phyloP scores from a whole-genome alignment of 2,888 invertebrate genomes.

The Heliothis peltigera region DNA sequence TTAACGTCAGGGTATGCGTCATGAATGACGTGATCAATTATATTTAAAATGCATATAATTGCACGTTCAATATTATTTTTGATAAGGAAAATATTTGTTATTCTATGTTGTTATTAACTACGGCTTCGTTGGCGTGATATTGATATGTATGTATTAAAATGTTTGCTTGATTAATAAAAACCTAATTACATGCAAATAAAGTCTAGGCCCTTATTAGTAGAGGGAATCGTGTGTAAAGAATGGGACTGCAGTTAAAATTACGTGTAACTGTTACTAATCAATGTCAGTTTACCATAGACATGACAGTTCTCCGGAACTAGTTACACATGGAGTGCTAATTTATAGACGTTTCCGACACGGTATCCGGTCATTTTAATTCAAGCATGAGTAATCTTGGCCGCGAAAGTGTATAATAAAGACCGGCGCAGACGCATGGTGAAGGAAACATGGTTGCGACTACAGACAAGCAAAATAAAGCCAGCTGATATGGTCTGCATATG shows the following conservation, averaged over 20 bases:
- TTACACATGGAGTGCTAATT: constrained; percentile 34
- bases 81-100: too few relatives aligned
- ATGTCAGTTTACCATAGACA: constrained; percentile 19
- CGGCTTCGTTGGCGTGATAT: too few relatives aligned
- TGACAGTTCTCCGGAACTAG: constrained; percentile 30
- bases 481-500: background rate
- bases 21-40: background rate
- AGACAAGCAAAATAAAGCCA: background rate
- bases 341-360: constrained; percentile 48
- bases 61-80: background rate
- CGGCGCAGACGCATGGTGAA: constrained; percentile 17
- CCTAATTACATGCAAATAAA: too few relatives aligned
- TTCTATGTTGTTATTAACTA: too few relatives aligned
- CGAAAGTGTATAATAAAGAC: constrained; percentile 45
- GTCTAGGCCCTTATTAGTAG: background rate
- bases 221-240: background rate
- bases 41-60: background rate
- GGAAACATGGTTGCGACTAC: background rate
- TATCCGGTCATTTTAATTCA: constrained; percentile 52
- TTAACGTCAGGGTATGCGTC: background rate
- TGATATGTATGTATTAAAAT: too few relatives aligned
- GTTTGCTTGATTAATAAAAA: too few relatives aligned
- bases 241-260: constrained; percentile 4
- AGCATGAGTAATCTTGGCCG: constrained; percentile 46
- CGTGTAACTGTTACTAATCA: constrained; percentile 30